phyloP scores from a whole-genome alignment of 2,888 invertebrate genomes.

The Leptinotarsa rubiginosa region DNA sequence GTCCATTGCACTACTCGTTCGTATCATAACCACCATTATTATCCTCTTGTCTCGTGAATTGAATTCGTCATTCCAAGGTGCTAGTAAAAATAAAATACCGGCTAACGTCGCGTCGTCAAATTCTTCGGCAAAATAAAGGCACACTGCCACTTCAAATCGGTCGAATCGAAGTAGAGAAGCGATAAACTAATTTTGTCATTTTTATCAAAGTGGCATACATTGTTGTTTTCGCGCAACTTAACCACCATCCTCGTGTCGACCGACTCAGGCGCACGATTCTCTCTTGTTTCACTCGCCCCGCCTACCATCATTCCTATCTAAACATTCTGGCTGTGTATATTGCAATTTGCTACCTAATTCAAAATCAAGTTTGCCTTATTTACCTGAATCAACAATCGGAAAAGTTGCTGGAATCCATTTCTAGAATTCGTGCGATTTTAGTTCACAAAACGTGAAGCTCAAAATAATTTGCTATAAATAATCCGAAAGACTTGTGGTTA shows the following conservation, averaged over 20 bases:
- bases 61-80: background rate
- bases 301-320: constrained; percentile 56
- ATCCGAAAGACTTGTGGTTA: constrained; percentile 22
- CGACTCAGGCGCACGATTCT: constrained; percentile 59
- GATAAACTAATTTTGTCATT: background rate
- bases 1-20: background rate
- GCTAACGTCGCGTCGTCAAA: background rate
- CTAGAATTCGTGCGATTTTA: background rate
- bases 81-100: background rate
- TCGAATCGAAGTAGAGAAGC: background rate
- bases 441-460: constrained; percentile 12
- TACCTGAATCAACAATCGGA: background rate
- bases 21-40: background rate
- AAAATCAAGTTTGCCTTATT: constrained; percentile 29
- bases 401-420: constrained; percentile 22
- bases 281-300: constrained; percentile 55
- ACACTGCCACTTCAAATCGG: background rate
- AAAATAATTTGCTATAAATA: constrained; percentile 26
- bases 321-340: constrained; percentile 40
- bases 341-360: constrained; percentile 35
- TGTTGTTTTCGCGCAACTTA: constrained; percentile 58
- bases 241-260: constrained; percentile 54
- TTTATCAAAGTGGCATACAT: constrained; percentile 7
- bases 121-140: background rate
- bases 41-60: background rate